Conservation (phyloP, 2,113 vertebrate species). For the Mungos mungo region DNA sequence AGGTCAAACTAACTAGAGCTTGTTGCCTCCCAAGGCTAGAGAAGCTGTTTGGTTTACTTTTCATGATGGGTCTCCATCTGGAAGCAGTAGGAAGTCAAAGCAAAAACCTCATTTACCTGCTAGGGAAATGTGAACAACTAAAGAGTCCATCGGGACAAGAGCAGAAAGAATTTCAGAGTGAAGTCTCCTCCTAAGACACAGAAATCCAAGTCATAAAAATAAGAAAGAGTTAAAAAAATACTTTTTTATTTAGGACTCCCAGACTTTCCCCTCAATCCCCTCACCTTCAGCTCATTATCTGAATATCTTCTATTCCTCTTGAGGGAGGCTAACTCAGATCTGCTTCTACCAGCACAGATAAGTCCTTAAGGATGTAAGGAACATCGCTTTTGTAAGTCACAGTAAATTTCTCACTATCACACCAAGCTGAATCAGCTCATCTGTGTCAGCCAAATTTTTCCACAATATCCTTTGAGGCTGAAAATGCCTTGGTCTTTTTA, state of each 20-base stretch:
- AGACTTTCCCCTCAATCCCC: not conserved
- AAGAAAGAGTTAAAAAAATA: not conserved
- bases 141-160: not conserved
- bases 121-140: not conserved
- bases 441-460: not conserved
- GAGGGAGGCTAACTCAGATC: not conserved
- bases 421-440: not conserved
- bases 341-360: not conserved
- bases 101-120: not conserved
- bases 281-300: not conserved
- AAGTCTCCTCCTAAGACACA: not conserved
- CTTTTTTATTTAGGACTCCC: not conserved
- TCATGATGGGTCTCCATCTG: not conserved
- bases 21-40: not conserved
- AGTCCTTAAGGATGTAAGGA: not conserved
- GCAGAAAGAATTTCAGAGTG: not conserved
- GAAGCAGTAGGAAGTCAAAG: not conserved
- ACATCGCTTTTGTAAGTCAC: not conserved
- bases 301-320: not conserved
- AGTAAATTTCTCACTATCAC: not conserved
- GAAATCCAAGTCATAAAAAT: not conserved
- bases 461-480: not conserved
- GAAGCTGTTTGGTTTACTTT: not conserved
- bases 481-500: not conserved
- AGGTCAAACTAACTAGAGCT: not conserved